Conservation (phyloP, 1,140 invertebrate genomes). For the Bombus vancouverensis region DNA sequence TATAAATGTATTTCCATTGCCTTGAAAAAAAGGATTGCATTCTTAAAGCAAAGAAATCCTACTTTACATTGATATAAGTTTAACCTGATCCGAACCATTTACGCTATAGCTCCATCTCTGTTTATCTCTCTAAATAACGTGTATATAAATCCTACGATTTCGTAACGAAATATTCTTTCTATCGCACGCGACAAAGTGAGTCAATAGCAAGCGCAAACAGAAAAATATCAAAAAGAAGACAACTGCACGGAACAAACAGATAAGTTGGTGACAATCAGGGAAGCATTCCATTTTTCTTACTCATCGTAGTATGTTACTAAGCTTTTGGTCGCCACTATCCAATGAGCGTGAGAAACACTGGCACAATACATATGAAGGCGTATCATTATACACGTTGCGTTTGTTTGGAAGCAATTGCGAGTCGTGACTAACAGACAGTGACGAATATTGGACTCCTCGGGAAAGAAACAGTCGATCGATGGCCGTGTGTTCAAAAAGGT, state of each 20-base stretch:
- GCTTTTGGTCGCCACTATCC: neutral
- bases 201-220: neutral
- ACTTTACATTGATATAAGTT: neutral
- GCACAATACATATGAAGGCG: neutral
- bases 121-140: neutral
- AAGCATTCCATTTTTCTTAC: constrained; percentile 25
- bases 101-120: neutral
- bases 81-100: neutral
- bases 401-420: constrained; percentile 11
- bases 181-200: neutral
- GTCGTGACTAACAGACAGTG: neutral
- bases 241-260: neutral
- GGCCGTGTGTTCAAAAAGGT: neutral
- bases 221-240: neutral
- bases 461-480: neutral
- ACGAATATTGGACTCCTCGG: neutral
- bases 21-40: too few relatives aligned
- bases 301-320: neutral
- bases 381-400: constrained; percentile 13
- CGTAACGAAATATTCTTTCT: neutral
- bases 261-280: neutral
- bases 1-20: too few relatives aligned
- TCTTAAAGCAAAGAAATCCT: neutral
- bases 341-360: constrained; percentile 24
- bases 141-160: neutral